Evolutionary conservation across 2,797 vertebrate species (phyloP).

Genomic region (Novumbra hubbsi): DNA sequence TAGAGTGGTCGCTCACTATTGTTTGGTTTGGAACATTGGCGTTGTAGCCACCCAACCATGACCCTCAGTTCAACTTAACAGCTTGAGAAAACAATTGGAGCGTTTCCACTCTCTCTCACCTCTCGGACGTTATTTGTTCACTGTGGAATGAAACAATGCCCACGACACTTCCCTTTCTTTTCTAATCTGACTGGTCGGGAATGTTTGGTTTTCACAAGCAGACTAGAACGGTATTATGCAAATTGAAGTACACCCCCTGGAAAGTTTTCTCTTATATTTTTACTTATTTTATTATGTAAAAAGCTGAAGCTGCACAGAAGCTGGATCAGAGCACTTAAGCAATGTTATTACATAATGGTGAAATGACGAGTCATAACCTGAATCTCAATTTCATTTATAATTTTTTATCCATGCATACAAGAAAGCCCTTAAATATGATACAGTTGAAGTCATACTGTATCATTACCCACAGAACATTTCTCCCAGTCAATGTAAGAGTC

Average conservation of each 20-base stretch:
- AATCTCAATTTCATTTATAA: no score
- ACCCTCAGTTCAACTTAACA: constrained; percentile 57
- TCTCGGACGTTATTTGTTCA: constrained; percentile 55
- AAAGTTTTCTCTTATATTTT: no score
- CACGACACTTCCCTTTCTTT: constrained; percentile 54
- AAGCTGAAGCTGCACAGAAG: no score
- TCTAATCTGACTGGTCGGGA: constrained; percentile 31
- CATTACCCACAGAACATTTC: no score
- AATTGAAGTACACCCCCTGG: not conserved
- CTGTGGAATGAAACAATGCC: constrained; percentile 62
- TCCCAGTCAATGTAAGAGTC: no score
- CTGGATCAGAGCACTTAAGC: no score
- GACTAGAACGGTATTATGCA: constrained; percentile 37
- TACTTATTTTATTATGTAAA: no score
- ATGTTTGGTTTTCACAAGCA: constrained; percentile 67
- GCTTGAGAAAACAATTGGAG: constrained; percentile 51
- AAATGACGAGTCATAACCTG: no score
- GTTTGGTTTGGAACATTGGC: constrained; percentile 9
- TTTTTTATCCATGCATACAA: no score
- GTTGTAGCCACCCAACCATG: constrained; percentile 45
- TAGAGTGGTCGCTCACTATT: constrained; percentile 24
- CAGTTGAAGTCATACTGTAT: no score
- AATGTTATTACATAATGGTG: no score
- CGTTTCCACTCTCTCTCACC: constrained; percentile 49
- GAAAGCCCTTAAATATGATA: no score